Conservation (phyloP, 2,113 vertebrate species). For the Motacilla alba region DNA sequence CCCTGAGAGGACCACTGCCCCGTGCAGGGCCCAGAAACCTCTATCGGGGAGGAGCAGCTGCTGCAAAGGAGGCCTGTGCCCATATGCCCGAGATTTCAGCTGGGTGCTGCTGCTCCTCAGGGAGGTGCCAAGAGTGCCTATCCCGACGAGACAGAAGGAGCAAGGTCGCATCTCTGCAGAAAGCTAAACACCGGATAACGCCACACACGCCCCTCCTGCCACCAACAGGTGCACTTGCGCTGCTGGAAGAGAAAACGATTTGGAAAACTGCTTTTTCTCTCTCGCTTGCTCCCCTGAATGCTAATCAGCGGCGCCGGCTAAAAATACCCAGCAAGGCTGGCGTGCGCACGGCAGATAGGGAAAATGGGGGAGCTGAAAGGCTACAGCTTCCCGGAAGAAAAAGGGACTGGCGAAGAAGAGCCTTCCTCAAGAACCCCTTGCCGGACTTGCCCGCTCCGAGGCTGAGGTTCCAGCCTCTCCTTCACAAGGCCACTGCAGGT, state of each 20-base stretch:
- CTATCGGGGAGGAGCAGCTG: fast-evolving
- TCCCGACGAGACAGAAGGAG: too few species aligned
- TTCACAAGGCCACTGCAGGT: background rate
- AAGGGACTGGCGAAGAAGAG: background rate
- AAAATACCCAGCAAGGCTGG: constrained; percentile 37
- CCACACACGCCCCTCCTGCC: background rate
- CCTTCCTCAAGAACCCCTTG: too few species aligned
- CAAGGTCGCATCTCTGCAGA: background rate
- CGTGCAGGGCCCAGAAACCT: background rate
- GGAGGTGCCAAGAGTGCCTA: background rate
- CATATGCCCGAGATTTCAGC: background rate
- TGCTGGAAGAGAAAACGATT: background rate
- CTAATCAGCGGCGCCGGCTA: constrained; percentile 29
- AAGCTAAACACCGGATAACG: background rate
- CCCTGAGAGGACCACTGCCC: background rate
- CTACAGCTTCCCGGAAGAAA: background rate
- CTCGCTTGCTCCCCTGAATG: constrained; percentile 25
- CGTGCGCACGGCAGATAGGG: background rate
- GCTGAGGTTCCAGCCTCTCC: background rate
- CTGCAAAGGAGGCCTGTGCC: fast-evolving
- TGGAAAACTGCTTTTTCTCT: background rate
- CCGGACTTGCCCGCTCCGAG: background rate
- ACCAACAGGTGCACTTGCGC: background rate
- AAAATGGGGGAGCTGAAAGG: background rate
- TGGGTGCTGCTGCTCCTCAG: background rate